A percentile compares a stretch with the other conserved stretches of the same genome.
Conservation (phyloP, 2,888 invertebrate species). For the Melolontha melolontha region DNA sequence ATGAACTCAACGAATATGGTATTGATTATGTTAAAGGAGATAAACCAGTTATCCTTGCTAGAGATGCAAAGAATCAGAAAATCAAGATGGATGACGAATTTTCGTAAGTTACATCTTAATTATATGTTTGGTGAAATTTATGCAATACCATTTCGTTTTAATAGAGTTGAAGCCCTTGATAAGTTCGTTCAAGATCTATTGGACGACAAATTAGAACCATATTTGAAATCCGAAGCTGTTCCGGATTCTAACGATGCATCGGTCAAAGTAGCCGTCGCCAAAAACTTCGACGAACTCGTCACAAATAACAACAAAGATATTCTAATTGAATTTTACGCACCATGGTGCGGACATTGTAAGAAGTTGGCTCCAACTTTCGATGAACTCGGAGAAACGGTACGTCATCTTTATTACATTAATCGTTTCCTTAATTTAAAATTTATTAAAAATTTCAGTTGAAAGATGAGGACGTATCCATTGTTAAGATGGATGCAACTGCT, state of each 20-base stretch:
- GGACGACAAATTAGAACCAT: constrained; percentile 87
- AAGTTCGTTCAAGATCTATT: constrained; percentile 87
- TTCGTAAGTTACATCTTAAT: constrained; percentile 72
- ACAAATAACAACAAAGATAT: constrained; percentile 92
- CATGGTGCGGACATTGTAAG: constrained; percentile 99
- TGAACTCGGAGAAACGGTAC: constrained; percentile 91
- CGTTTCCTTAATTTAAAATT: constrained; percentile 20
- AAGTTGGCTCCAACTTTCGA: constrained; percentile 93
- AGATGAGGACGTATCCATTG: constrained; percentile 89
- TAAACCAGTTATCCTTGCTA: constrained; percentile 89
- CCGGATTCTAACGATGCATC: constrained; percentile 87
- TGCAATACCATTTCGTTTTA: constrained; percentile 41
- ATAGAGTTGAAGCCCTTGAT: constrained; percentile 85
- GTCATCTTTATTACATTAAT: constrained; percentile 46
- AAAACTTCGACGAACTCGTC: constrained; percentile 96
- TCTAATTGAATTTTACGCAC: constrained; percentile 98
- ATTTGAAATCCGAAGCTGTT: constrained; percentile 93
- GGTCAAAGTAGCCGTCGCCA: constrained; percentile 92
- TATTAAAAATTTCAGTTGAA: constrained; percentile 71
- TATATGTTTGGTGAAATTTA: not conserved
- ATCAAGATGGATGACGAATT: constrained; percentile 92
- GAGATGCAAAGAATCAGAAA: constrained; percentile 87
- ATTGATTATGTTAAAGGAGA: constrained; percentile 87
- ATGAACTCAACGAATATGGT: constrained; percentile 95
- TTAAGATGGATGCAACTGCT: constrained; percentile 98